Base-by-base conservation (phyloP, 2,888 invertebrate species). In the Acanthococcus lagerstroemiae region DNA sequence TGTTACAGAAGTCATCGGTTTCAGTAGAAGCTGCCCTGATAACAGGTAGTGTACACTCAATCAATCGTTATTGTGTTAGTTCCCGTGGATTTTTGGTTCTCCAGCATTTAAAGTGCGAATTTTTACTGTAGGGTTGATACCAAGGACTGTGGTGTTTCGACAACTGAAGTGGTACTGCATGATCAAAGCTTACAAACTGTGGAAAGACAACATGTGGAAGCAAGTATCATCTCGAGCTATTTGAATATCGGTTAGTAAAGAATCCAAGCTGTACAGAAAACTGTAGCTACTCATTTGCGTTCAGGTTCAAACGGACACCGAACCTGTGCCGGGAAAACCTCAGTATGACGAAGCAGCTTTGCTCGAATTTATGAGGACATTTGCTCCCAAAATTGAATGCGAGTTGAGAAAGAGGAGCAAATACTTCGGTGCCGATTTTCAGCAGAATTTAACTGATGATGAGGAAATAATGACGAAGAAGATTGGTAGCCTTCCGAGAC, bases 341-440 rank as follows among this genome's bases (percentile, higher is more conserved):
- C 1, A 50, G 19, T 24, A 52, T 9, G 63, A 63, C 37, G 54
- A 63, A 1, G 37, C 1, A 4, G 63, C 63, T 37, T 19, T 63
- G 5, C 37, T 63, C 22, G 54, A 52, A 17, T 63, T 63, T 25
- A 52, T 63, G 54, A 27, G 63, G 21, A 52, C 37, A 44, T 52
- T 63, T 21, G 63, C 63, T 37, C 63, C 63, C 15, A 63, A 54
- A 44, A 54, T 63, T 15, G 63, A 63, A 54, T 22, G 37, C 21
- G 63, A 63, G 17, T 44, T 63, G 22, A 50, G 63, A 37, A 63
- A 52, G 44, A 30, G 21, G 19, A 63, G 37, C n/a, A 52, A 54
- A 52, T 25, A 63, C 27, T 63, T 63, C 5, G 54, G 63, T 37
- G 26, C 37, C 1, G 25, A 54, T 30, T 63, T 48, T 50, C 25